Conservation (phyloP, 2,113 vertebrate genomes). For the Stegastes partitus region DNA sequence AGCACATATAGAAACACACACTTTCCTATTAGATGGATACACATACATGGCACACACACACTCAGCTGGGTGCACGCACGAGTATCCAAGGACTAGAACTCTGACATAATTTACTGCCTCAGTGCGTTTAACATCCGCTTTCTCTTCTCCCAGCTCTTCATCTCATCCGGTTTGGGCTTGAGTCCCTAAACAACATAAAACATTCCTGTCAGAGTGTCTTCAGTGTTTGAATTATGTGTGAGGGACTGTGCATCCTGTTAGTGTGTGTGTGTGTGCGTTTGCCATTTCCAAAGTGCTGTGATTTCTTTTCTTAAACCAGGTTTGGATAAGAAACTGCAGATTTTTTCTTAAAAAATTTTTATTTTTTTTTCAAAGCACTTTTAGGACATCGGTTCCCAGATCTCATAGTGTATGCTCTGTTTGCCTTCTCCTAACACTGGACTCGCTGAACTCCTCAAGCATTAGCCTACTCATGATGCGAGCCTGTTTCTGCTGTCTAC, state of each 20-base stretch:
- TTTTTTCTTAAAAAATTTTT: not conserved
- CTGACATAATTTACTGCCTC: slow-evolving; percentile 60
- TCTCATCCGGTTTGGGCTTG: slow-evolving; percentile 38
- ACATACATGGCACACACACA: slow-evolving; percentile 6
- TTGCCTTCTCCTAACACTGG: not conserved
- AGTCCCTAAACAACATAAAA: slow-evolving; percentile 43
- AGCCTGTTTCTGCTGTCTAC: slow-evolving; percentile 4
- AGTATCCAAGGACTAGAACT: slow-evolving; percentile 37
- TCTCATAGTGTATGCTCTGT: not conserved
- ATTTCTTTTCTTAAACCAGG: not conserved
- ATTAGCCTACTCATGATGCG: not conserved
- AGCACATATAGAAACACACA: slow-evolving; percentile 3
- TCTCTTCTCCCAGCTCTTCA: slow-evolving; percentile 30
- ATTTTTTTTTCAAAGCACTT: not conserved
- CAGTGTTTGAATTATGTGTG: slow-evolving; percentile 40
- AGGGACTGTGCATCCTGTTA: slow-evolving; percentile 17
- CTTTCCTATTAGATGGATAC: not conserved
- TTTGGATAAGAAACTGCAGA: not conserved
- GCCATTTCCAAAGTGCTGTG: slow-evolving; percentile 11
- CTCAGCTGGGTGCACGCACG: slow-evolving; percentile 17
- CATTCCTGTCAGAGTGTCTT: slow-evolving; percentile 40
- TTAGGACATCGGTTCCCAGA: not conserved
- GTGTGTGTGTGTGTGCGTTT: slow-evolving; percentile 7
- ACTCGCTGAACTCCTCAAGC: slow-evolving; percentile 17
- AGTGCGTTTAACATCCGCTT: slow-evolving; percentile 55